Base-by-base conservation (phyloP, 2,888 invertebrate species). In the Theretra japonica region DNA sequence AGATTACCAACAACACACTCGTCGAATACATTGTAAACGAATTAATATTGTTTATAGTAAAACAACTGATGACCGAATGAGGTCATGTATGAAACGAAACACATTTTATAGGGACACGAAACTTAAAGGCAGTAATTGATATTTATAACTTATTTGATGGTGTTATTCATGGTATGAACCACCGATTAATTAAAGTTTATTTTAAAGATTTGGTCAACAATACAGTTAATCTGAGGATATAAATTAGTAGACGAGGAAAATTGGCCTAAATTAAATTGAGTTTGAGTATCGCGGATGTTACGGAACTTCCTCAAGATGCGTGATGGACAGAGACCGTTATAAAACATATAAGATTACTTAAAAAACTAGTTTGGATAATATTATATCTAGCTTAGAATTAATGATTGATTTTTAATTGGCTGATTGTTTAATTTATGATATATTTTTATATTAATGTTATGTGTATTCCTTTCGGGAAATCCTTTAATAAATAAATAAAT, bases 81-180 rank as follows among this genome's bases (percentile, higher is more conserved):
- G 41, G 21, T 21, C 4, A 6, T 41, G 23, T 41, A 17, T 65
- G 2, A 23, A 2, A 15, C 23, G 23, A 41, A 48, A 65, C 17
- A 7, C 41, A 41, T 65, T 65, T 65, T 65, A 65, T 65, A 65
- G 15, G 3, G 11, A 41, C 11, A 62, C 8, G 1, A 21, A 48
- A 33, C 11, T 62, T 62, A 15, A 19, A 7, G n/a, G 58, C 30
- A 19, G 25, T 33, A 33, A 60, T 62, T n/a, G 62, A 21, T 17
- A 41, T 23, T 65, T 23, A 23, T n/a, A 23, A 41, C 2, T 41
- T 41, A 48, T 1, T 30, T 60, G 3, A 11, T 41, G 17, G 48
- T 65, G 41, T 65, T 65, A 48, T 41, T 65, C 65, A 65, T 48
- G 41, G 28, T n/a, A 21, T 33, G 41, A 41, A 17, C 23, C 11